Evolutionary conservation across 2,888 invertebrate species (phyloP).

Genomic region (Drosophila pseudotalamancana): DNA sequence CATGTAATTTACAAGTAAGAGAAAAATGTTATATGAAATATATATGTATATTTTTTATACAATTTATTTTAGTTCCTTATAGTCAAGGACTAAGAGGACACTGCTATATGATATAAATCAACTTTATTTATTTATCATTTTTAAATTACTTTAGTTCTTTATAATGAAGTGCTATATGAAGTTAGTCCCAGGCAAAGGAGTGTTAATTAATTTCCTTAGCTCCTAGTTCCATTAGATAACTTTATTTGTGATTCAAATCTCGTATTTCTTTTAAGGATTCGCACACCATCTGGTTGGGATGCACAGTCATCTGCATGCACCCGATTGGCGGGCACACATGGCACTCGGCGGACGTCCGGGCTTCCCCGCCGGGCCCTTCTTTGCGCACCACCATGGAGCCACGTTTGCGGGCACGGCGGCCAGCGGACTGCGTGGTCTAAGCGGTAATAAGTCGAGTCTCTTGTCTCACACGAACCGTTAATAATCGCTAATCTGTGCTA

Average conservation of each 20-base stretch:
- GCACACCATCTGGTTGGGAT: constrained; percentile 90
- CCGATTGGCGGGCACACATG: constrained; percentile 86
- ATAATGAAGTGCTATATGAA: too few relatives aligned
- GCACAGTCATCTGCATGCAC: constrained; percentile 87
- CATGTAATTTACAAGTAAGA: too few relatives aligned
- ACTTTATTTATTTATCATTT: too few relatives aligned
- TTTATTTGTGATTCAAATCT: neutral
- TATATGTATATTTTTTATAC: too few relatives aligned
- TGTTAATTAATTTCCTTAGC: too few relatives aligned
- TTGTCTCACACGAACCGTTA: neutral
- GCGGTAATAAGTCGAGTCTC: constrained; percentile 65
- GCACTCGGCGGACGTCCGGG: constrained; percentile 80
- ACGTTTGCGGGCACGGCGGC: constrained; percentile 84
- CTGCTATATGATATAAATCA: too few relatives aligned
- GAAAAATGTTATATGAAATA: too few relatives aligned
- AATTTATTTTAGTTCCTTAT: too few relatives aligned
- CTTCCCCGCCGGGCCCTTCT: constrained; percentile 84
- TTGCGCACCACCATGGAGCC: constrained; percentile 86
- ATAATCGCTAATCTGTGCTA: neutral
- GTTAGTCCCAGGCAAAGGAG: too few relatives aligned
- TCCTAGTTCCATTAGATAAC: too few relatives aligned
- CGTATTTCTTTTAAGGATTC: constrained; percentile 86
- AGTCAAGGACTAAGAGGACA: too few relatives aligned
- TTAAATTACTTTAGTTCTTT: too few relatives aligned
- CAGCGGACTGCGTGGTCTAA: constrained; percentile 84